Evolutionary conservation across 2,113 vertebrate genomes (phyloP).

Genomic region (Shinisaurus crocodilurus): DNA sequence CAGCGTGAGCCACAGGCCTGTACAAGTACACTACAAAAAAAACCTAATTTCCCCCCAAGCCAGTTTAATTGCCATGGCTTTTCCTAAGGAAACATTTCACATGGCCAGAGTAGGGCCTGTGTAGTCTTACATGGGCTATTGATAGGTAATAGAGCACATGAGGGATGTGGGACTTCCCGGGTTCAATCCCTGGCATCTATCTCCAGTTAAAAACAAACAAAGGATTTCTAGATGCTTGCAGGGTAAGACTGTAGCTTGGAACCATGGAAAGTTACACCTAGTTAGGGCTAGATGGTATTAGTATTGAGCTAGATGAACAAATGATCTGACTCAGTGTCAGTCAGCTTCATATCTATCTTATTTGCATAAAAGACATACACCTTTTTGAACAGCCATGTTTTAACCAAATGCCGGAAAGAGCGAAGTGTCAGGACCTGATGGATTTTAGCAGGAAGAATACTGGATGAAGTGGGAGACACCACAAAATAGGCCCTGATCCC

Average conservation of each 20-base stretch:
- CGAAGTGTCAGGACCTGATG: background rate
- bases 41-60: background rate
- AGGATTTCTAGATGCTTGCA: background rate
- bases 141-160: background rate
- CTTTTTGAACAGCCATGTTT: background rate
- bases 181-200: background rate
- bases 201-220: background rate
- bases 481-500: background rate
- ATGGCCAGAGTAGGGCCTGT: background rate
- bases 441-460: background rate
- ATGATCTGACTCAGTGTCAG: background rate
- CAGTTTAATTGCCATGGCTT: background rate
- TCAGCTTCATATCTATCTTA: background rate
- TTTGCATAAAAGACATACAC: too few relatives aligned
- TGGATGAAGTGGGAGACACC: background rate
- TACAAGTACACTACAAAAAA: background rate
- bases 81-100: background rate
- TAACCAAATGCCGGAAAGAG: background rate
- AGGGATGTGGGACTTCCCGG: background rate
- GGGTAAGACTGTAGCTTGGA: too few relatives aligned
- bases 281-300: background rate
- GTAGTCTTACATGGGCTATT: background rate
- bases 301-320: background rate
- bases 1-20: too few relatives aligned
- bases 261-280: background rate